Evolutionary conservation across 2,888 invertebrate genomes (phyloP), one percentile per base, ranked within the genome.

Genomic region (Neoaliturus tenellus): DNA sequence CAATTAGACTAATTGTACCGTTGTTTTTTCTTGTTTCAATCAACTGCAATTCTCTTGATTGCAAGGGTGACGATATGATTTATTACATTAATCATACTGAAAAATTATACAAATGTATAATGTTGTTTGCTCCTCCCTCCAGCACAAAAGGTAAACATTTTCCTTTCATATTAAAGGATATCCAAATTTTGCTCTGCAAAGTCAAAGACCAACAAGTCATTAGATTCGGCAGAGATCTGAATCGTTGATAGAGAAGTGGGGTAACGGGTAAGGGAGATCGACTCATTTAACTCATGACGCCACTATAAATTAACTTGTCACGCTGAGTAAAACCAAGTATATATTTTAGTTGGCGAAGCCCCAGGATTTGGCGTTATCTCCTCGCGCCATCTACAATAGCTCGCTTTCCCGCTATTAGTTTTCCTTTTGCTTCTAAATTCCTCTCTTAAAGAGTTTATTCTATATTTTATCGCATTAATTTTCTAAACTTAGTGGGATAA

Each of bases 221-320:
- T n/a, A 6, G 5, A 51, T 51, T 51, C 62, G 3, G 39, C 20
- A 23, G 20, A 71, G 39, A 39, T 6, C 23, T 14, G 23, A 20
- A 20, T n/a, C 39, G 23, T 35, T 14, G 71, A 39, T 33, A 39
- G 71, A 33, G 71, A 71, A 48, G 17, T 48, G 23, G 39, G 31
- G 55, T n/a, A 48, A 78, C 35, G 78, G 75, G 33, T n/a, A 28
- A 62, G 62, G 55, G 35, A 35, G 78, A 78, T 78, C 78, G 55
- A 78, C 55, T 55, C 78, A 78, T 78, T 78, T 35, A 78, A 55
- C 48, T 78, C 78, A 78, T 78, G 78, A 78, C 48, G 78, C 55
- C 78, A 78, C 78, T 78, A 78, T 78, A 78, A 78, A 78, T 78
- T 78, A 78, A 78, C 78, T 78, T 78, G 78, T 78, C 78, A 25